Evolutionary conservation across 2,113 vertebrate genomes (phyloP), one percentile per base, ranked within the genome.

Genomic region (Paracanthobrama guichenoti): DNA sequence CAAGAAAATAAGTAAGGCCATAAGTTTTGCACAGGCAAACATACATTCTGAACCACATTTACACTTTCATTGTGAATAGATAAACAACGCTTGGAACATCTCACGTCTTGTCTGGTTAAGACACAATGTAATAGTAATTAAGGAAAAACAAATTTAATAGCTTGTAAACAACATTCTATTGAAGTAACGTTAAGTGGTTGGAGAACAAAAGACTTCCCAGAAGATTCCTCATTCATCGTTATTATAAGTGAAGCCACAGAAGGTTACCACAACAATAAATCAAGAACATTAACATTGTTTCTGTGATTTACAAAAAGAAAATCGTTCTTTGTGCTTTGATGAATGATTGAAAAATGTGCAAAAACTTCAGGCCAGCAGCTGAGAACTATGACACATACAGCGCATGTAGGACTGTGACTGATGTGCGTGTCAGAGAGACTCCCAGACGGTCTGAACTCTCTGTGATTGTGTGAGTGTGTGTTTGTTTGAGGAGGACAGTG

Each of bases 361-460:
- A 79, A 72, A 16, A 7, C 0, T 24, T 73, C n/a, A 46, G n/a
- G 57, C 16, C 39, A 62, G 14, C 76, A 26, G 22, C 13, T 62
- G 57, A 79, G 22, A 79, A 20, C 35, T 62, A 35, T 79, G 57
- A 62, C 39, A 28, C 57, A 75, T 71, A 42, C 46, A 75, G n/a
- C 31, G 1, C 10, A 44, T 48, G 22, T 3, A 48, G 59, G 8
- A 13, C 48, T 26, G 35, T 76, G 79, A 77, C 14, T 57, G 73
- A 35, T 79, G 28, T 64, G 80, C 46, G 13, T 71, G 73, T 82
- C 69, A 50, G 73, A 55, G 26, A 26, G 39, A 28, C 46, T 71
- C 71, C 48, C 53, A 66, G 67, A 57, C 28, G 26, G 77, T 81
- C 77, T 75, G 67, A 67, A 67, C 78, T 84, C 55, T 85, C 7